These are phyloP conservation scores for Drosophila basisetae DNA, from an alignment of 2,888 invertebrate species.

Conservation along the genomic window DNA sequence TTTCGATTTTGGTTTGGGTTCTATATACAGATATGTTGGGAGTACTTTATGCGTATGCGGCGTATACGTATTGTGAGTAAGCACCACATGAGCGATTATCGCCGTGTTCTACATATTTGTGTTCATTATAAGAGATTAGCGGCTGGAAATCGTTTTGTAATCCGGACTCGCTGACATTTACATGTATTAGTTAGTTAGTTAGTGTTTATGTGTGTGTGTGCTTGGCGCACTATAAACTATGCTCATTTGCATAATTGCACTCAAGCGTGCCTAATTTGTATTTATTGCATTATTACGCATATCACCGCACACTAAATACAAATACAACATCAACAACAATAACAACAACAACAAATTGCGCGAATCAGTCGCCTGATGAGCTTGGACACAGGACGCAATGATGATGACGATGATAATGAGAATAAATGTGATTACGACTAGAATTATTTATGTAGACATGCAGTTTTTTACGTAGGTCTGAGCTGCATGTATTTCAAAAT, in stretches of 20 bases:
- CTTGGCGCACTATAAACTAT: slow-evolving; percentile 64
- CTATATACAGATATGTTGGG: slow-evolving; percentile 3
- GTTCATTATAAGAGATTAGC: slow-evolving; percentile 80
- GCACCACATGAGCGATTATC: slow-evolving; percentile 73
- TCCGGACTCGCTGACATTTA: slow-evolving; percentile 54
- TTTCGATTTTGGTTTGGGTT: slow-evolving; percentile 1
- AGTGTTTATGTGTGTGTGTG: slow-evolving; percentile 2
- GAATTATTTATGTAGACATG: neutral
- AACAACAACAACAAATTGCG: slow-evolving; percentile 31
- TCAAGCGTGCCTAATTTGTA: slow-evolving; percentile 81
- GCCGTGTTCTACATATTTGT: slow-evolving; percentile 77
- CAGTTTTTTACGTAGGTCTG: neutral
- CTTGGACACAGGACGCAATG: slow-evolving; percentile 27
- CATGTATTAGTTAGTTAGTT: slow-evolving; percentile 32
- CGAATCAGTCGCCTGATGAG: slow-evolving; percentile 42
- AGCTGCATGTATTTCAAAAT: neutral
- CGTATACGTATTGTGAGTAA: slow-evolving; percentile 15
- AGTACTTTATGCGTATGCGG: slow-evolving; percentile 38
- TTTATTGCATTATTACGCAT: slow-evolving; percentile 81
- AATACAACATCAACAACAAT: slow-evolving; percentile 32
- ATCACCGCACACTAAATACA: slow-evolving; percentile 63
- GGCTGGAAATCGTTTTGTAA: slow-evolving; percentile 75
- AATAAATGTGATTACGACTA: slow-evolving; percentile 11
- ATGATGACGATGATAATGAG: slow-evolving; percentile 18
- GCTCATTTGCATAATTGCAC: slow-evolving; percentile 78